Evolutionary conservation across 2,113 vertebrate genomes (phyloP).

Genomic region (mouse (Mus musculus)): DNA sequence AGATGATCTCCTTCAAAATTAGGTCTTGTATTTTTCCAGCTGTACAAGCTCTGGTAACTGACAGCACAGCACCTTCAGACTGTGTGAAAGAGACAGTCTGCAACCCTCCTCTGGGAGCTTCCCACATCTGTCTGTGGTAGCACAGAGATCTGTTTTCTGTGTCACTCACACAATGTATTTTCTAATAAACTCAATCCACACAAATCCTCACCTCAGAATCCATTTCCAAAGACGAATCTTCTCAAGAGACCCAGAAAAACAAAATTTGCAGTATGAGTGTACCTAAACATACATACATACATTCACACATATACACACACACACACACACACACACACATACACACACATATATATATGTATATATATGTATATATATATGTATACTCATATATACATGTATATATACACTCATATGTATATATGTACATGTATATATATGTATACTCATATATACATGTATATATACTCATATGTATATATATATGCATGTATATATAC

Average conservation of each 20-base stretch:
- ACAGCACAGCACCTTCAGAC: not conserved
- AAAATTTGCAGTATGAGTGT: not conserved
- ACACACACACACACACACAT: too few relatives aligned
- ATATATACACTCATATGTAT: too few relatives aligned
- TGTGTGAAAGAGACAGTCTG: not conserved
- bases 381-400: too few relatives aligned
- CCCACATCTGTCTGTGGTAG: not conserved
- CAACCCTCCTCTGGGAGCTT: accelerated
- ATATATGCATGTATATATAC: too few relatives aligned
- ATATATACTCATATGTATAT: too few relatives aligned
- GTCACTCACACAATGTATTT: not conserved
- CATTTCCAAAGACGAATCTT: not conserved
- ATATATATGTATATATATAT: not conserved
- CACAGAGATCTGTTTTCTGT: not conserved
- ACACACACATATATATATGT: too few relatives aligned
- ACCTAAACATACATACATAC: not conserved
- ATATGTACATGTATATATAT: too few relatives aligned
- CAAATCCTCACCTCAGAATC: not conserved
- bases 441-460: too few relatives aligned
- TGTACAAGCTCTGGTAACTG: too few relatives aligned
- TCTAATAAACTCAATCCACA: not conserved
- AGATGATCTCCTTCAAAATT: not conserved
- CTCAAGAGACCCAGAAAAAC: not conserved
- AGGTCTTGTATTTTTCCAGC: not conserved
- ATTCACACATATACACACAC: too few relatives aligned